Conservation (phyloP, 1,140 invertebrate species). For the Drosophila teissieri region DNA sequence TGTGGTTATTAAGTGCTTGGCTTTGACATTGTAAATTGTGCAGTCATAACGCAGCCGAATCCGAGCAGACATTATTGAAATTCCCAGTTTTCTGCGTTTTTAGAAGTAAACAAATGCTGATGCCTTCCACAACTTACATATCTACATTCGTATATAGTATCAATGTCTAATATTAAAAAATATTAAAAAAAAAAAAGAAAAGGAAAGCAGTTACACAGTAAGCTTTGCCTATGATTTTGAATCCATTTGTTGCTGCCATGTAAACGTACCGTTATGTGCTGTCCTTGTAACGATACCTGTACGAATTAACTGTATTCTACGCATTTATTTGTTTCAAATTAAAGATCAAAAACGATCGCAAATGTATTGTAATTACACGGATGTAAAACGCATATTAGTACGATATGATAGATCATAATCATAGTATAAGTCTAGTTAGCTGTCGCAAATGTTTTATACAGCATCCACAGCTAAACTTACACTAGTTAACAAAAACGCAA, state of each 20-base stretch:
- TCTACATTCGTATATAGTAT: slow-evolving; percentile 7
- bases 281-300: not conserved
- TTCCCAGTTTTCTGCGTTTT: slow-evolving; percentile 3
- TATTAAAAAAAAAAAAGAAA: slow-evolving; percentile 3
- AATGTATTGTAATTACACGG: not conserved
- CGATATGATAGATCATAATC: not conserved
- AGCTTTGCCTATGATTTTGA: slow-evolving; percentile 1
- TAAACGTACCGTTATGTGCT: slow-evolving; percentile 3
- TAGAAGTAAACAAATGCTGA: slow-evolving; percentile 12
- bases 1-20: slow-evolving; percentile 5
- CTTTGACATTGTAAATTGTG: slow-evolving; percentile 7
- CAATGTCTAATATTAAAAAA: slow-evolving; percentile 13
- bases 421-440: not conserved
- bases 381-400: not conserved
- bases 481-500: slow-evolving; percentile 2
- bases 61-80: not conserved
- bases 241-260: not conserved
- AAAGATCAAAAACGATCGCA: not conserved
- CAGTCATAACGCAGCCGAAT: not conserved
- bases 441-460: not conserved
- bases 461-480: slow-evolving; percentile 1
- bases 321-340: slow-evolving; percentile 1
- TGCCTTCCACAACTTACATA: slow-evolving; percentile 13
- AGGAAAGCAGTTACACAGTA: slow-evolving; percentile 1
- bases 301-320: not conserved